These are phyloP conservation scores for Aurelia aurita DNA, from an alignment of 30 jellyfish, hydroid and myxozoan genomes.

Conservation along the genomic window DNA sequence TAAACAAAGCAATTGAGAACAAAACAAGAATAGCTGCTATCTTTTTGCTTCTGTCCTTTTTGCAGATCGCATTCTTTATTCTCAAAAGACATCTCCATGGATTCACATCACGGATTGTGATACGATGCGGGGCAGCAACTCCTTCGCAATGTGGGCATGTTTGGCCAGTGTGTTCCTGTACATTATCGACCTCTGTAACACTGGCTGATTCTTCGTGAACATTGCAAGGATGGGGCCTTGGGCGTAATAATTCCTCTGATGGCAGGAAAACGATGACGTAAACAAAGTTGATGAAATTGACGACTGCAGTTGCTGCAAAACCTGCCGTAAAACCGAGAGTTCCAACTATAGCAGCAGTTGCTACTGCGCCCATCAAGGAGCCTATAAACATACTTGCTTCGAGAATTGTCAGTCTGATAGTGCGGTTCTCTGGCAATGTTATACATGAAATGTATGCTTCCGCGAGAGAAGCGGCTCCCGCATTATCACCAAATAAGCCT, in stretches of 20 bases:
- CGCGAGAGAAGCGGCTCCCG: slow-evolving; percentile 38
- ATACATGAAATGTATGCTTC: slow-evolving; percentile 60
- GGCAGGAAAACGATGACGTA: slow-evolving; percentile 53
- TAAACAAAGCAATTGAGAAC: slow-evolving; percentile 23
- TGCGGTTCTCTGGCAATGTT: slow-evolving; percentile 56
- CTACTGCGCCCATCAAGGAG: slow-evolving; percentile 17
- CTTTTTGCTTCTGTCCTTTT: slow-evolving; percentile 5
- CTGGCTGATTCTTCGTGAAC: not conserved
- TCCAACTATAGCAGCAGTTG: slow-evolving; percentile 17
- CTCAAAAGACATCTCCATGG: slow-evolving; percentile 14
- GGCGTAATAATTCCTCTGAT: slow-evolving; percentile 11
- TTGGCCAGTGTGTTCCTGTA: not conserved
- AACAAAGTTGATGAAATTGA: slow-evolving; percentile 9
- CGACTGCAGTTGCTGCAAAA: slow-evolving; percentile 15
- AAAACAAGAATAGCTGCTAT: slow-evolving; percentile 30
- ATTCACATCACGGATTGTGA: not conserved
- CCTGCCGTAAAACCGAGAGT: slow-evolving; percentile 45
- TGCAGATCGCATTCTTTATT: slow-evolving; percentile 15
- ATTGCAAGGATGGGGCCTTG: not conserved
- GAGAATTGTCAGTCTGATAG: slow-evolving; percentile 52
- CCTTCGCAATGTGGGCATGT: not conserved
- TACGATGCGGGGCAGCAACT: slow-evolving; percentile 11
- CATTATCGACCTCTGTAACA: not conserved
- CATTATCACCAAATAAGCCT: slow-evolving; percentile 63
- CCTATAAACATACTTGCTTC: slow-evolving; percentile 34